Evolutionary conservation across 2,888 invertebrate species (phyloP).

Genomic region (Agrochola macilenta): DNA sequence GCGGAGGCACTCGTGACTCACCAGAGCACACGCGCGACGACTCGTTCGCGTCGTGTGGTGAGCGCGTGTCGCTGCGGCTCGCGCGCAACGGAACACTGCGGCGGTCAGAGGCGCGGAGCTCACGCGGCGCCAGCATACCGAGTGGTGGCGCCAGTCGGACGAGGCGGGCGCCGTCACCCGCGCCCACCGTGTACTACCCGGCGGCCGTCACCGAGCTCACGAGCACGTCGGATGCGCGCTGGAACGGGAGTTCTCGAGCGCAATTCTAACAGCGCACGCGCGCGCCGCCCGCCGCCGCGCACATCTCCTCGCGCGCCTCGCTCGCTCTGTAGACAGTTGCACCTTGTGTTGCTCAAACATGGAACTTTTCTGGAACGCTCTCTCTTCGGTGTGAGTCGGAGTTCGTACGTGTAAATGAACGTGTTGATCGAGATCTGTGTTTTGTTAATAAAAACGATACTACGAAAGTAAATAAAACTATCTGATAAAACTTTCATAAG

Average conservation of each 20-base stretch:
- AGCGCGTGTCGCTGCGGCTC: constrained; percentile 93
- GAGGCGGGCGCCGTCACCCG: constrained; percentile 71
- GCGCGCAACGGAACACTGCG: constrained; percentile 85
- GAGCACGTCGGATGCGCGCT: constrained; percentile 65
- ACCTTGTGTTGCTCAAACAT: constrained; percentile 7
- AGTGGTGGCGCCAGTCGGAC: constrained; percentile 60
- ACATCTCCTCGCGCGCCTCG: constrained; percentile 39
- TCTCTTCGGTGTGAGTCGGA: background rate
- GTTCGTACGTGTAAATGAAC: background rate
- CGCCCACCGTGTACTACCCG: constrained; percentile 83
- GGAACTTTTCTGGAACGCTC: background rate
- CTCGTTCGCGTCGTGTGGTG: constrained; percentile 95
- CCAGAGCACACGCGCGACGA: constrained; percentile 94
- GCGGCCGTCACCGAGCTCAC: constrained; percentile 74
- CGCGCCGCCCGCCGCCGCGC: constrained; percentile 46
- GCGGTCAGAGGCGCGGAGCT: constrained; percentile 74
- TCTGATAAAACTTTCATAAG: background rate
- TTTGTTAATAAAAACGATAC: background rate
- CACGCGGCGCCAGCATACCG: constrained; percentile 56
- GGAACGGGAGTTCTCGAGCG: constrained; percentile 67
- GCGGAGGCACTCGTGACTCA: constrained; percentile 90
- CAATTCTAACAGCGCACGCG: constrained; percentile 73
- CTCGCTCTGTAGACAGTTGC: constrained; percentile 3
- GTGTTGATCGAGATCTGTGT: constrained; percentile 1
- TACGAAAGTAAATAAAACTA: constrained; percentile 3